These are phyloP conservation scores for Apamea anceps DNA, from an alignment of 2,888 invertebrate species.

Conservation along the genomic window DNA sequence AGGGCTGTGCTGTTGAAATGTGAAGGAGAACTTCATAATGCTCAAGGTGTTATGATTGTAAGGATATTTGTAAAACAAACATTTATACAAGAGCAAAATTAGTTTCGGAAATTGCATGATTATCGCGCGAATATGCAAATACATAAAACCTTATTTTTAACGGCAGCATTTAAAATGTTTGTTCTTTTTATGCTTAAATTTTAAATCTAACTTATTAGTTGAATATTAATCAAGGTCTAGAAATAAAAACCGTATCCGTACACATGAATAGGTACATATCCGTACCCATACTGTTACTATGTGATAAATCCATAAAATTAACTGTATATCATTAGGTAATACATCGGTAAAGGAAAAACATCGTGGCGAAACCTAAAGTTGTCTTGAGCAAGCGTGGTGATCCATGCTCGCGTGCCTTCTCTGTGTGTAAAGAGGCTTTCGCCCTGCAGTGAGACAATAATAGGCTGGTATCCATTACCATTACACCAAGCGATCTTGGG, in stretches of 20 bases:
- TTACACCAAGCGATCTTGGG: neutral
- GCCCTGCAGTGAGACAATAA: too few species aligned
- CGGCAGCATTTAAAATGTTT: neutral
- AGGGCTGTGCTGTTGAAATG: conserved; percentile 45
- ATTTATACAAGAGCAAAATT: conserved; percentile 12
- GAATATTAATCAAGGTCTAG: conserved; percentile 13
- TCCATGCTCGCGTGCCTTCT: neutral
- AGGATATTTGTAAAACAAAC: conserved; percentile 30
- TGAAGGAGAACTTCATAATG: conserved; percentile 12
- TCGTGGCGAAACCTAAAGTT: neutral
- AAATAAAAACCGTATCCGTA: conserved; percentile 12
- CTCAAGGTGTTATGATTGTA: conserved; percentile 30
- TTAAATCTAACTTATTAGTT: conserved; percentile 1
- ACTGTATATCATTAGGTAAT: neutral
- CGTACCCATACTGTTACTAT: neutral
- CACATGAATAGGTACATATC: conserved; percentile 3
- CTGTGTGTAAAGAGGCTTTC: neutral
- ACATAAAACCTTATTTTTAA: conserved; percentile 3
- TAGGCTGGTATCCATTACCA: neutral
- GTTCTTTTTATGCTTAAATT: neutral
- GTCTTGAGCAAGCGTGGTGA: neutral
- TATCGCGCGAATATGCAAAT: conserved; percentile 2
- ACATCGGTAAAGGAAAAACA: neutral
- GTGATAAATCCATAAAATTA: neutral
- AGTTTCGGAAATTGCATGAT: neutral